These are phyloP conservation scores for Magallana gigas DNA, from an alignment of 1,140 invertebrate species.

Conservation along the genomic window DNA sequence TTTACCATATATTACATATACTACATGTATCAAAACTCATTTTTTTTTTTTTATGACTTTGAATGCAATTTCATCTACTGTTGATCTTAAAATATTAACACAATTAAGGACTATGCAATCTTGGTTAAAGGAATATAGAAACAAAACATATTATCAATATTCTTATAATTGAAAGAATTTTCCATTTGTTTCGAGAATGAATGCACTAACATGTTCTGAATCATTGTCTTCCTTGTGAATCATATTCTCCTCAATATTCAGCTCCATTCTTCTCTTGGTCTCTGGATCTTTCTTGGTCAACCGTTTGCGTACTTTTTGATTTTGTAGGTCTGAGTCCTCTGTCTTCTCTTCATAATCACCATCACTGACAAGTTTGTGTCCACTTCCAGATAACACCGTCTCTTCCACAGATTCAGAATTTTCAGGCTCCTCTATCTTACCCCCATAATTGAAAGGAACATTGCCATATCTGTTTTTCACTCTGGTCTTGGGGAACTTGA, in stretches of 20 bases:
- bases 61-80: no score
- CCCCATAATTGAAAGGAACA: conserved; percentile 81
- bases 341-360: not conserved
- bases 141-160: no score
- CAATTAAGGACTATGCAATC: no score
- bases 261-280: conserved; percentile 60
- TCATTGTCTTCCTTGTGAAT: conserved; percentile 64
- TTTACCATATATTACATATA: not conserved
- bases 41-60: no score
- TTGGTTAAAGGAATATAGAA: no score
- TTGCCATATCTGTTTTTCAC: conserved; percentile 79
- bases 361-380: conserved; percentile 55
- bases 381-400: conserved; percentile 47
- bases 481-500: conserved; percentile 76
- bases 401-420: conserved; percentile 26
- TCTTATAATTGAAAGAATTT: no score
- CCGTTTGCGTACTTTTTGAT: conserved; percentile 40
- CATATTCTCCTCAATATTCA: conserved; percentile 75
- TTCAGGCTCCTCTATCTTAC: conserved; percentile 42
- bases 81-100: no score
- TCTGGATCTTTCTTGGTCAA: conserved; percentile 63
- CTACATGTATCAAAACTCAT: not conserved
- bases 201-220: conserved; percentile 62
- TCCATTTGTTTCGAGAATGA: not conserved
- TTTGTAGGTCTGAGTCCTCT: not conserved